phyloP scores from a whole-genome alignment of 2,113 vertebrate species.

The Dicrurus megarhynchus region DNA sequence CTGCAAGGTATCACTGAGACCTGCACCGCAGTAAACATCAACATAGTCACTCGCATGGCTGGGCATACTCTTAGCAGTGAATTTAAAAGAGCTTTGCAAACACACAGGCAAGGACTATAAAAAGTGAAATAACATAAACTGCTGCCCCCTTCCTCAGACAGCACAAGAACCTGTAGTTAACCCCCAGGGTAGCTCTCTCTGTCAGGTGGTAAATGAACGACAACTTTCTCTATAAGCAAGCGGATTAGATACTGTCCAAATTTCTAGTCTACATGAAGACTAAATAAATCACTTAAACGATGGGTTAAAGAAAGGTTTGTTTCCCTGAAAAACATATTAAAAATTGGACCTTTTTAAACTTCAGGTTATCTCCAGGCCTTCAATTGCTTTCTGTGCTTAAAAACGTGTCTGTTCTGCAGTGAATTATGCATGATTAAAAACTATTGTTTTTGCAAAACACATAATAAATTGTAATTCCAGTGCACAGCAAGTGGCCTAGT shows the following conservation, averaged over 20 bases:
- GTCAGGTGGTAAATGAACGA: background rate
- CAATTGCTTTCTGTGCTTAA: background rate
- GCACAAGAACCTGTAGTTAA: background rate
- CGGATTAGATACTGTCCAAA: background rate
- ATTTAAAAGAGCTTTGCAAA: background rate
- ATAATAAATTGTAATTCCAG: background rate
- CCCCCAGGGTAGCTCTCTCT: background rate
- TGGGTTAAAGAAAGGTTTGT: background rate
- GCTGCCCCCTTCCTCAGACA: background rate
- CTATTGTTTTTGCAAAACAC: background rate
- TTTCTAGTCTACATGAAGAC: background rate
- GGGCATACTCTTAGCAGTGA: background rate
- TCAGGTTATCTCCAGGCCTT: background rate
- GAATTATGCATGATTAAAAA: background rate
- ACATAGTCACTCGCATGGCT: background rate
- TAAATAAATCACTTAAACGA: background rate
- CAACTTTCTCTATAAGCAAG: background rate
- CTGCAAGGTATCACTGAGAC: background rate
- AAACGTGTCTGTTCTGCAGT: background rate
- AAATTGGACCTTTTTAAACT: background rate
- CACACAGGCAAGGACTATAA: background rate
- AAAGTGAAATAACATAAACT: background rate
- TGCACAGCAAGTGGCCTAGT: background rate
- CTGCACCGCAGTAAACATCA: background rate
- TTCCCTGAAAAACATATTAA: background rate